Conservation (phyloP, 2,113 vertebrate genomes). For the Oncorhynchus keta region DNA sequence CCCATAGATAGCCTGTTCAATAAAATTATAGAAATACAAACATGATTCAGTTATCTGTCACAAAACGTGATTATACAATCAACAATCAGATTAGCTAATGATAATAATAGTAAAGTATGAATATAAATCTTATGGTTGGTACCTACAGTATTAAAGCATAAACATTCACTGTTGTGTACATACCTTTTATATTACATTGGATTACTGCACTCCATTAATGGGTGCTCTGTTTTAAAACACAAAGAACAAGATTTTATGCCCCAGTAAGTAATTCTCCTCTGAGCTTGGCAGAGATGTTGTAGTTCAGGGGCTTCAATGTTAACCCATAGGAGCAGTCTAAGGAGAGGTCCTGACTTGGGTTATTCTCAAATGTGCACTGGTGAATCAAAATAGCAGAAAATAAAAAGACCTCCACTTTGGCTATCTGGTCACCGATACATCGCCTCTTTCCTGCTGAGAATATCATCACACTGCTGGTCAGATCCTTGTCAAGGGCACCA, state of each 20-base stretch:
- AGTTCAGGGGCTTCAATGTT: conserved; percentile 75
- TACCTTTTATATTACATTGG: conserved; percentile 27
- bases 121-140: not conserved
- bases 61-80: not conserved
- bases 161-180: conserved; percentile 26
- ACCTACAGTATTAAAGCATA: not conserved
- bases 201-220: conserved; percentile 1
- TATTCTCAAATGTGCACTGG: conserved; percentile 76
- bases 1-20: not conserved
- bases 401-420: conserved; percentile 81
- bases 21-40: not conserved
- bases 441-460: conserved; percentile 81
- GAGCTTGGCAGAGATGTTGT: conserved; percentile 67
- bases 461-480: conserved; percentile 76
- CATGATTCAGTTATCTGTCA: not conserved
- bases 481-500: conserved; percentile 71
- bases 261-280: conserved; percentile 50
- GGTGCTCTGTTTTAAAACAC: not conserved
- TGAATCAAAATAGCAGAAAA: conserved; percentile 79
- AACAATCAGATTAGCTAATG: not conserved
- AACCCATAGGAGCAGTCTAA: conserved; percentile 77
- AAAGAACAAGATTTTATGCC: conserved; percentile 14
- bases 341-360: conserved; percentile 63
- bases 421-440: conserved; percentile 81
- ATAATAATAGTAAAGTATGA: not conserved